A percentile compares a stretch with the other conserved stretches of the same genome.
Evolutionary conservation across 2,797 vertebrate species (phyloP).

Genomic region (Pelodytes ibericus): DNA sequence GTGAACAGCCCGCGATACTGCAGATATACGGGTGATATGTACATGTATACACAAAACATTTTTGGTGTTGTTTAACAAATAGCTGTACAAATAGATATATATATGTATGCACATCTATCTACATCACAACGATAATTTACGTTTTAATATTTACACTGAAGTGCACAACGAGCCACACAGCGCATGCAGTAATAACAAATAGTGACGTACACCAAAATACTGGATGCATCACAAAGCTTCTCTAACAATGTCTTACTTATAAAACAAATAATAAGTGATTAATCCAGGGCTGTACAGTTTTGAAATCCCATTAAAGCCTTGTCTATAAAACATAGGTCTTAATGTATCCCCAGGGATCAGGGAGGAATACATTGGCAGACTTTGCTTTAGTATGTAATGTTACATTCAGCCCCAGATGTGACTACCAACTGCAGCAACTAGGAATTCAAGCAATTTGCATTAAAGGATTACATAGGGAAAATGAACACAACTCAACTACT

Average conservation of each 20-base stretch:
- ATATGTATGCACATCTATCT: not conserved
- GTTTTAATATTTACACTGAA: too few species aligned
- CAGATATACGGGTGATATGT: not conserved
- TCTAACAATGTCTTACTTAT: too few species aligned
- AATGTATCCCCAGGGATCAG: not conserved
- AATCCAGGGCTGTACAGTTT: too few species aligned
- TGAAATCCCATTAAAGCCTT: too few species aligned
- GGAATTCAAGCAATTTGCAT: not conserved
- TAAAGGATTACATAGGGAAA: not conserved
- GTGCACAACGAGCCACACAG: too few species aligned
- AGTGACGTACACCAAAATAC: too few species aligned
- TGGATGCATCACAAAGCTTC: too few species aligned
- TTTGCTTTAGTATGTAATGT: not conserved
- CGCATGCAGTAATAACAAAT: too few species aligned
- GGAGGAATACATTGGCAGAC: not conserved
- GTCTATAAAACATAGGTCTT: too few species aligned
- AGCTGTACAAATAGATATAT: not conserved
- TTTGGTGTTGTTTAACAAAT: too few species aligned
- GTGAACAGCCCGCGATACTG: constrained; percentile 1
- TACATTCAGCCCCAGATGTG: not conserved
- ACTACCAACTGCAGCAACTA: not conserved
- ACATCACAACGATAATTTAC: too few species aligned
- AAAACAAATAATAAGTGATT: too few species aligned
- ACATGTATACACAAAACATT: not conserved
- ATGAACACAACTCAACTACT: constrained; percentile 7